Evolutionary conservation across 2,888 invertebrate genomes (phyloP).

Genomic region (Morpho deidamia): DNA sequence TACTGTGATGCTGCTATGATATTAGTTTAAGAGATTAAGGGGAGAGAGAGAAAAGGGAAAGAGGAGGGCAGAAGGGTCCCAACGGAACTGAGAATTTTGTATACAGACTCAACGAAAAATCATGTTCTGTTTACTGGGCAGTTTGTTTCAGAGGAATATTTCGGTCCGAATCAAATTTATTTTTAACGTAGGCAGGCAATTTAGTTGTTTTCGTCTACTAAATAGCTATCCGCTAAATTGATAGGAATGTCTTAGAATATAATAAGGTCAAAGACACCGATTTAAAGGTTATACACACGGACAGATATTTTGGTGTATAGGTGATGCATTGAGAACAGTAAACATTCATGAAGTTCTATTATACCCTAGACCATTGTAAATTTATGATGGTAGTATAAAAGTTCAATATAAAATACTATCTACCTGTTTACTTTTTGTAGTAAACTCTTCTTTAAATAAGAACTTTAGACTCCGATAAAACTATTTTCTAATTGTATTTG

Average conservation of each 20-base stretch:
- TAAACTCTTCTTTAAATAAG: no score
- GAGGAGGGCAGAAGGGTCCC: no score
- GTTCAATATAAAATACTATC: no score
- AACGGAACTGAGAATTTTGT: no score
- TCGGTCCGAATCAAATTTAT: background rate
- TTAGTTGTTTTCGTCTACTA: constrained; percentile 20
- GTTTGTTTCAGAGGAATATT: background rate
- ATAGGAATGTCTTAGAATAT: constrained; percentile 12
- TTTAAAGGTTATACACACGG: background rate
- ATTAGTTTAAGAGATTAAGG: no score
- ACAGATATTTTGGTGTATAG: background rate
- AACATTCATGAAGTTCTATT: no score
- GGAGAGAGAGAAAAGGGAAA: no score
- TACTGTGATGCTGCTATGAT: background rate
- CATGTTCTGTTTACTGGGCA: constrained; percentile 1
- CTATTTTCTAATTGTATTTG: no score
- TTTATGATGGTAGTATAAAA: no score
- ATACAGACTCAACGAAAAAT: background rate
- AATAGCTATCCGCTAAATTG: constrained; percentile 1
- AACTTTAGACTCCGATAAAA: no score
- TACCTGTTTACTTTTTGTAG: no score
- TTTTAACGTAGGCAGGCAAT: constrained; percentile 16
- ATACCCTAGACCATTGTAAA: no score
- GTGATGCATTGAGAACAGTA: background rate
- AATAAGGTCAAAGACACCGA: constrained; percentile 24